These are phyloP conservation scores for Microplitis deprimator DNA, from an alignment of 2,888 invertebrate species.

Conservation along the genomic window DNA sequence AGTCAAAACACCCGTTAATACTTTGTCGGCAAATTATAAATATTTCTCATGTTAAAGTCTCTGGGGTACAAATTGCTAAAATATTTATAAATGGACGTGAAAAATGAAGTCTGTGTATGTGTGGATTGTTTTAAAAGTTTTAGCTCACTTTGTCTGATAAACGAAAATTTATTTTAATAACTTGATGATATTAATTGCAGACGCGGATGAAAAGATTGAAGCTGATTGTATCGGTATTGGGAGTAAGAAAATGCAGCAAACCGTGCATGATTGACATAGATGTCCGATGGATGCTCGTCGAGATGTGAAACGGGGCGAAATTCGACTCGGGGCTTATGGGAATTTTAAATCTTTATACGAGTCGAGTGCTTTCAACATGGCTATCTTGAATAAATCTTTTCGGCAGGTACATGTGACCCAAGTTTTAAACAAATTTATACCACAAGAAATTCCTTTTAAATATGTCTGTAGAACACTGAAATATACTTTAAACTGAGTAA, in stretches of 20 bases:
- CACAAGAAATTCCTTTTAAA: conserved; percentile 13
- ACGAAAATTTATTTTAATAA: conserved; percentile 10
- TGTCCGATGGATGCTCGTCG: conserved; percentile 51
- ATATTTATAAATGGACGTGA: not conserved
- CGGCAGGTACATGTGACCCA: conserved; percentile 25
- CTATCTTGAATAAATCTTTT: conserved; percentile 33
- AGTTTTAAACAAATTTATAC: conserved; percentile 23
- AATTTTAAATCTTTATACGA: conserved; percentile 16
- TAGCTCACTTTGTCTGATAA: not conserved
- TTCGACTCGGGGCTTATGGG: conserved; percentile 14
- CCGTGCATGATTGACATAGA: conserved; percentile 44
- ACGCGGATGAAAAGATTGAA: conserved; percentile 24
- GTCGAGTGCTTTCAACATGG: conserved; percentile 19
- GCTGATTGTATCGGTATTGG: conserved; percentile 32
- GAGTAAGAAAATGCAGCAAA: conserved; percentile 35
- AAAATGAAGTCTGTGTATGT: no score
- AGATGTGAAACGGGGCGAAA: conserved; percentile 56
- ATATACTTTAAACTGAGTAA: not conserved
- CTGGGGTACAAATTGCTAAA: not conserved
- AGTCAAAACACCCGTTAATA: conserved; percentile 5
- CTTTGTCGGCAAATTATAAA: not conserved
- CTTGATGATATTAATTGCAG: not conserved
- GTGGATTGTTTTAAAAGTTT: no score
- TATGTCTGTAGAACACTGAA: not conserved
- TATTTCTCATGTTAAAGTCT: not conserved